phyloP scores from a whole-genome alignment of 2,888 invertebrate species.

The Pheosia gnoma region DNA sequence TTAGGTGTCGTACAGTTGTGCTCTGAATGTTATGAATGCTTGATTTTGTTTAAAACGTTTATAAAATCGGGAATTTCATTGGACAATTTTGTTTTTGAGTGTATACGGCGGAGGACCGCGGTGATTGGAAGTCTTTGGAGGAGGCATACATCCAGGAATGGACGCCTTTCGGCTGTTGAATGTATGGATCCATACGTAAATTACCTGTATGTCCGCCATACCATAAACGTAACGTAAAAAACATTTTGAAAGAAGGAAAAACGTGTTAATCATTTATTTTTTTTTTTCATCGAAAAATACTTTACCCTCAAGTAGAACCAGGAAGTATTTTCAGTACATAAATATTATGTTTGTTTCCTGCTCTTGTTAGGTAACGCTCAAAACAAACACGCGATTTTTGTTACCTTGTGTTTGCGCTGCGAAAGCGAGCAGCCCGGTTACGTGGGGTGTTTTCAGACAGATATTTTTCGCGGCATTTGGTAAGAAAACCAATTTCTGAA shows the following conservation, averaged over 20 bases:
- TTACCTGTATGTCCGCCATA: too few relatives aligned
- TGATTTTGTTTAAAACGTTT: conserved; percentile 3
- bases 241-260: too few relatives aligned
- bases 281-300: too few relatives aligned
- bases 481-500: neutral
- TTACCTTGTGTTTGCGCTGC: neutral
- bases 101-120: too few relatives aligned
- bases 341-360: conserved; percentile 5
- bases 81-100: neutral
- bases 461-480: neutral
- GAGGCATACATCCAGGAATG: too few relatives aligned
- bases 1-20: conserved; percentile 30
- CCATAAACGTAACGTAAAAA: too few relatives aligned
- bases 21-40: conserved; percentile 17
- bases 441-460: neutral
- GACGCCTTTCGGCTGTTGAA: too few relatives aligned
- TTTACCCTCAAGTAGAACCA: too few relatives aligned
- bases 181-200: too few relatives aligned
- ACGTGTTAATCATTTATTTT: too few relatives aligned
- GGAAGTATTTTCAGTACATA: neutral
- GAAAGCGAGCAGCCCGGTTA: neutral
- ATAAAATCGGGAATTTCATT: neutral
- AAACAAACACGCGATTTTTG: conserved; percentile 8
- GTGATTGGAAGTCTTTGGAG: too few relatives aligned
- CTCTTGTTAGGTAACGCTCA: conserved; percentile 5